These are phyloP conservation scores for Teleiodes luculella DNA, from an alignment of 2,888 invertebrate species.

Conservation along the genomic window DNA sequence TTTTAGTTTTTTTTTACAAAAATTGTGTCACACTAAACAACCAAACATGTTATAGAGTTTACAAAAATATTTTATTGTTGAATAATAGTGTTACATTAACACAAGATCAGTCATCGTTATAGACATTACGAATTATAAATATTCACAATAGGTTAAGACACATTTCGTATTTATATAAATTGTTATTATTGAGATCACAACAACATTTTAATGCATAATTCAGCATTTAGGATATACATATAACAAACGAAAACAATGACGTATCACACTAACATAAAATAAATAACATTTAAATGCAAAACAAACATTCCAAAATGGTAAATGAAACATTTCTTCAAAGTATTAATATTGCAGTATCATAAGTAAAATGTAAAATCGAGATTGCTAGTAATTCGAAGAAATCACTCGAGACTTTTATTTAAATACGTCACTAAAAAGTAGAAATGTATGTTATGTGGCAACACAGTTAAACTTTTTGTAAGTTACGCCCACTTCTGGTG, in stretches of 20 bases:
- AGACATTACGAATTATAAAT: background rate
- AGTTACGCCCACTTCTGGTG: too few species aligned
- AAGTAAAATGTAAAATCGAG: background rate
- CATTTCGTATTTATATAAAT: background rate
- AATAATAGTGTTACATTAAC: background rate
- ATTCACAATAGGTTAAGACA: conserved; percentile 7
- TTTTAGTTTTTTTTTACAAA: background rate
- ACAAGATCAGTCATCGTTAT: background rate
- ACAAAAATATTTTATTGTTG: conserved; percentile 2
- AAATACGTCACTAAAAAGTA: too few species aligned
- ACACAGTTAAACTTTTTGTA: too few species aligned
- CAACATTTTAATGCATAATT: background rate
- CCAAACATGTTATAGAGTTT: background rate
- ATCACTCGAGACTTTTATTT: too few species aligned
- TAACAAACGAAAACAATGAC: background rate
- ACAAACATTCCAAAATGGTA: background rate
- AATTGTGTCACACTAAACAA: background rate
- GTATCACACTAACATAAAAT: background rate
- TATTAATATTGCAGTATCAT: background rate
- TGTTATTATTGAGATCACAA: conserved; percentile 5
- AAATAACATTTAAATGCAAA: conserved; percentile 4
- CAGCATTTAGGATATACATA: background rate
- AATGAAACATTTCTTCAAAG: background rate
- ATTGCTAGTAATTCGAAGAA: too few species aligned
- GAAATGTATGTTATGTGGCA: too few species aligned